Percentiles rank a stretch among this genome's conserved stretches.
These are phyloP conservation scores for Acropora yongei DNA, from an alignment of 64 coral and sea anemone species.

Conservation along the genomic window DNA sequence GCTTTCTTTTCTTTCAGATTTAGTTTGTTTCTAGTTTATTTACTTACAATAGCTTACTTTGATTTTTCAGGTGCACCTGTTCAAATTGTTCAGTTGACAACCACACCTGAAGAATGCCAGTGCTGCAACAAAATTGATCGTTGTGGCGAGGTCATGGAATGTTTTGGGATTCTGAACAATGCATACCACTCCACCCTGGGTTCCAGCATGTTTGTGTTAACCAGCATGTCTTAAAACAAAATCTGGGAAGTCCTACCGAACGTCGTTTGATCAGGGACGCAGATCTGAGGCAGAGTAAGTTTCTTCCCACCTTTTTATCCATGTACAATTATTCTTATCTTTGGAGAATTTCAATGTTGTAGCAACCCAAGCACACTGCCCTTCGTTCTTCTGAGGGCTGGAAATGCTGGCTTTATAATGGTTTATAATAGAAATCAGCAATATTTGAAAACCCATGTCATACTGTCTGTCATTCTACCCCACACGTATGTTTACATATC, in stretches of 20 bases:
- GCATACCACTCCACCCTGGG: too few relatives aligned
- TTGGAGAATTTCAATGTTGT: neutral
- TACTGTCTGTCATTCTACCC: too few relatives aligned
- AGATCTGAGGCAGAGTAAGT: neutral
- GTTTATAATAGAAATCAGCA: too few relatives aligned
- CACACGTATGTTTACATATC: too few relatives aligned
- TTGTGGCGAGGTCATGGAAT: neutral
- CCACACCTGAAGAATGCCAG: neutral
- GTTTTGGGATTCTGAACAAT: too few relatives aligned
- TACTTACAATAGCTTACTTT: neutral
- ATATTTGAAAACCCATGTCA: too few relatives aligned
- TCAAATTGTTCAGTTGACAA: neutral
- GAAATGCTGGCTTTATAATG: too few relatives aligned
- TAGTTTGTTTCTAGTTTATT: neutral
- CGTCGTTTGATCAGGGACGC: neutral
- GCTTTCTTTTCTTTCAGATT: neutral
- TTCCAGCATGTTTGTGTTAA: too few relatives aligned
- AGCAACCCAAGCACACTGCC: too few relatives aligned
- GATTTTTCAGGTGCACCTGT: neutral
- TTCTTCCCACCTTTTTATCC: neutral
- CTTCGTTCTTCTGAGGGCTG: too few relatives aligned
- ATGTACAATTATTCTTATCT: neutral
- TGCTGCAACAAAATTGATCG: neutral
- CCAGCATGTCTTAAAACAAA: too few relatives aligned
- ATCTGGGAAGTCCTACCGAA: neutral